Evolutionary conservation across 2,888 invertebrate genomes (phyloP), one percentile per base, ranked within the genome.

Genomic region (Phyto melanocephala): DNA sequence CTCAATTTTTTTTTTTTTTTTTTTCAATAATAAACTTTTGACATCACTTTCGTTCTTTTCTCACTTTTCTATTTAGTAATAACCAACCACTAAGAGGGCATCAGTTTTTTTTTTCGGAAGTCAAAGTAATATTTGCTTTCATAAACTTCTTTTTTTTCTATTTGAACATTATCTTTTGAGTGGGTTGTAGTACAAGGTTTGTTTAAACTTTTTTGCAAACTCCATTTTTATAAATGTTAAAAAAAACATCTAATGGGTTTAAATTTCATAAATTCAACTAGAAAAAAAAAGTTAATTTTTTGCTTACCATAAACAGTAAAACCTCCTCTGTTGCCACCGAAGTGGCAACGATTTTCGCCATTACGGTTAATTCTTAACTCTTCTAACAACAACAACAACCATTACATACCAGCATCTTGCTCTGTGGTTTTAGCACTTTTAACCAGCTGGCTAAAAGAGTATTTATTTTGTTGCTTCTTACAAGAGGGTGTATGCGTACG

Each of bases 401-500:
- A 40, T 47, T 67, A 67, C 37, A 45, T 45, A 22, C 37, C 22
- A 56, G 56, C 65, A 58, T 58, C 75, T 58, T 76, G 37, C 17
- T 56, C 6, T 52, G 62, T 20, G 52, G 62, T 24, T 74, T 13
- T 37, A 47, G 20, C n/a, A 42, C 33, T 54, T 15, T 47, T 11
- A 63, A 62, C 50, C 28, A 52, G 50, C 45, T 65, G 58, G 58
- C 33, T 47, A 28, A 28, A 28, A 11, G 7, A 60, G 37, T 24
- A 58, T 47, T 75, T 68, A 8, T 22, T 45, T 52, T 20, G 17
- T 20, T 37, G n/a, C 13, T 35, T 40, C 24, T 11, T 45, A 8
- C 40, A 28, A 65, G 47, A 24, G 80, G 60, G 71, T 71, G 76
- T 77, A 28, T 72, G 63, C 63, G 84, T 76, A 77, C 65, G 84